Conservation (phyloP, 2,888 invertebrate genomes). For the Argyresthia goedartella region DNA sequence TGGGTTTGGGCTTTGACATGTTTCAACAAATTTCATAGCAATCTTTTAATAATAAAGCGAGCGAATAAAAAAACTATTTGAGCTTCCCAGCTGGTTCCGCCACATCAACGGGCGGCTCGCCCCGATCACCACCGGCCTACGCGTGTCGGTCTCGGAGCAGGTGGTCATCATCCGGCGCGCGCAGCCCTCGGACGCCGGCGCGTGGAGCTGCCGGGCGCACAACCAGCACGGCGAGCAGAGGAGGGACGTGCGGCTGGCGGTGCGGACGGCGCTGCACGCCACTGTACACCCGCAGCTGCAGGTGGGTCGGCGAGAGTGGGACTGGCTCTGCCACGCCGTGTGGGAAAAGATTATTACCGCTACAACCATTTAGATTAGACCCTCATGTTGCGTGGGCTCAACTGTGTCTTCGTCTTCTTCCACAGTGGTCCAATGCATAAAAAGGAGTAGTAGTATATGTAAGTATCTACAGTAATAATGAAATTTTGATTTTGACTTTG, state of each 20-base stretch:
- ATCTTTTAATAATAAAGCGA: too few species aligned
- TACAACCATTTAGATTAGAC: too few species aligned
- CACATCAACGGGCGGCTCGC: constrained; percentile 72
- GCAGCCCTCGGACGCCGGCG: constrained; percentile 75
- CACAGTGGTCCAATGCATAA: too few species aligned
- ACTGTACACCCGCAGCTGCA: constrained; percentile 74
- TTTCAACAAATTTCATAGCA: too few species aligned
- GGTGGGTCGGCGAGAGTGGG: constrained; percentile 32
- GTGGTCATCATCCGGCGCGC: constrained; percentile 77
- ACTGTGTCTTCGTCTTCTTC: too few species aligned
- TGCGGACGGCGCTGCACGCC: constrained; percentile 75
- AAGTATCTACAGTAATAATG: too few species aligned
- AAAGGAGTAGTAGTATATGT: too few species aligned
- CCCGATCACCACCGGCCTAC: constrained; percentile 71
- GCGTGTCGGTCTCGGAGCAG: constrained; percentile 75
- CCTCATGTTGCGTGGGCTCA: too few species aligned
- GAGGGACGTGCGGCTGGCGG: constrained; percentile 73
- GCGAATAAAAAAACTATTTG: too few species aligned
- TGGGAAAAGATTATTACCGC: too few species aligned
- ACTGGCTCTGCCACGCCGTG: neutral
- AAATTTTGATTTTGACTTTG: too few species aligned
- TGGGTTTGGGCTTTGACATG: too few species aligned
- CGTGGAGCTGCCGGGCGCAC: constrained; percentile 80
- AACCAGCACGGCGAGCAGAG: constrained; percentile 81
- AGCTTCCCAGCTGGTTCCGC: constrained; percentile 68